Base-by-base conservation (phyloP, 1,140 invertebrate genomes). In the Polyergus mexicanus region DNA sequence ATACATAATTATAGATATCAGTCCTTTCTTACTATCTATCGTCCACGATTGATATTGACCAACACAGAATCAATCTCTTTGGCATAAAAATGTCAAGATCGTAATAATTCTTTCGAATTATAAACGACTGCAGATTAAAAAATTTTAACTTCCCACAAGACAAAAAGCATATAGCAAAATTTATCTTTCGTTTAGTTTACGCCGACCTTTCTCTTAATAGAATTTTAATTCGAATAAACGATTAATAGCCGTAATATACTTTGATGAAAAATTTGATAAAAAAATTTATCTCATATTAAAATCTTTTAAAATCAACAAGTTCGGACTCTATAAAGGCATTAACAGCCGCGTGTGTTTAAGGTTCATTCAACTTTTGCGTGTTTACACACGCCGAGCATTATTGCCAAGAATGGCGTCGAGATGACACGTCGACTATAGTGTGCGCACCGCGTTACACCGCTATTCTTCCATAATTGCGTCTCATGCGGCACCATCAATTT, bases 391-490 rank as follows among this genome's bases (percentile, higher is more conserved):
- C 25, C 25, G 63, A 47, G 35, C 22, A 69, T 80, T 80, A 80
- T 54, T 65, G 25, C 11, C 25, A 54, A 44, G 78, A 72, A 13
- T 32, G 54, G 38, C 54, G 54, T 47, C 25, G 25, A 81, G 58
- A 72, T 32, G 35, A 81, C 78, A 81, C 54, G 54, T 71, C 35
- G 78, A 13, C 41, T 54, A 19, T 44, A 32, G 10, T 19, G 10
- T 19, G 65, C n/a, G 65, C 47, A 51, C 35, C 68, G 8, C 51
- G 38, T 60, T 68, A 44, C 68, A 54, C 62, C 54, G 32, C 66
- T 72, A 72, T 44, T 74, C 78, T 74, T 60, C 32, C 62, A 47
- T 83, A 83, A 83, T 83, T 83, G 71, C 69, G 32, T 54, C 47
- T 72, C 68, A 16, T 28, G 68, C 66, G 11, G 35, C 68, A 44